Evolutionary conservation across 1,140 invertebrate genomes (phyloP), one percentile per base, ranked within the genome.

Genomic region (Nymphalis io): DNA sequence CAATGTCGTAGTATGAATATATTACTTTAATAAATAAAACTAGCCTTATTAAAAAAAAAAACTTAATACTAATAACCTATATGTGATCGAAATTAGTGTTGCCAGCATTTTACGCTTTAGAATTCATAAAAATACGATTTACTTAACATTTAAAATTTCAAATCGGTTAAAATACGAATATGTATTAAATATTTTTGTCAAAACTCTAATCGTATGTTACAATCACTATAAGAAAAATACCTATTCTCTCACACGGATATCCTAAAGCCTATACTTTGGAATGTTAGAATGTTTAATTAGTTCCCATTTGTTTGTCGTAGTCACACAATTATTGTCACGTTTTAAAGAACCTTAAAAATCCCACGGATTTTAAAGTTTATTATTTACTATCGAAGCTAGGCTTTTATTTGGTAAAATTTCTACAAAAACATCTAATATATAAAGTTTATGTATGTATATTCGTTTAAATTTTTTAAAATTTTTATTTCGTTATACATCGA

Each of bases 301-400:
- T 20, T 20, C 46, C 46, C 46, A 20, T 11, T 51, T 27, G 8
- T 27, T 12, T 23, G 23, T 55, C 20, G 15, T 15, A 27, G 76
- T 73, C 74, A 78, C 75, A 70, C 63, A 60, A 72, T 81, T 81
- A 81, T 81, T 81, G 79, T 81, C 79, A 65, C 75, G 72, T 73
- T 80, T 73, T 55, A 60, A 55, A 69, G 60, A 53, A 51, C 20
- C 44, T n/a, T 11, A 46, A 46, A 46, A 53, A 70, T 44, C 20
- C 55, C 33, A 38, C 44, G 23, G 10, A 18, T 51, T 63, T 18
- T 21, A 51, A 51, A 51, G 38, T 39, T 57, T 48, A 23, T 69
- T 55, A 18, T 18, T 3, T 53, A 23, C 21, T 63, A 20, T 63
- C 13, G 23, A 51, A 53, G 42, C 58, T 60, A 61, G 58, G 48